These are phyloP conservation scores for Cynocephalus volans DNA, from an alignment of 2,113 vertebrate species.

Conservation along the genomic window DNA sequence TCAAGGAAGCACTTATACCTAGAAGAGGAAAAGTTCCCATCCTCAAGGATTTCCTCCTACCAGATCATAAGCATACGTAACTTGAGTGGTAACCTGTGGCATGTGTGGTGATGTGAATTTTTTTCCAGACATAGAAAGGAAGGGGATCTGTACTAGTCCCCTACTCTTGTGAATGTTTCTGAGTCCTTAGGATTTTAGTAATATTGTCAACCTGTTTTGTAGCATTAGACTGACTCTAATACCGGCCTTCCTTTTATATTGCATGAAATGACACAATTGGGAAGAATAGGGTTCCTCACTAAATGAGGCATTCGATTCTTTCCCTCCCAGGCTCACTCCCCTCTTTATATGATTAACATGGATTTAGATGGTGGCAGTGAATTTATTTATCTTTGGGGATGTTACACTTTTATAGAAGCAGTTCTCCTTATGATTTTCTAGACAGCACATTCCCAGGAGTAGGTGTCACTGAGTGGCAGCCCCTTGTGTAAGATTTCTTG, in stretches of 20 bases:
- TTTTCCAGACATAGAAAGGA: background rate
- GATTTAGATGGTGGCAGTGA: conserved; percentile 30
- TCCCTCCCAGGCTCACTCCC: background rate
- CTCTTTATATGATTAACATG: background rate
- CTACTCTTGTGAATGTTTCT: background rate
- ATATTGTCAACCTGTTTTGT: background rate
- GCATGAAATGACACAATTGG: background rate
- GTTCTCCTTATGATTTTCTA: background rate
- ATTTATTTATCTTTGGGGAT: background rate
- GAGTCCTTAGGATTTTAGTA: background rate
- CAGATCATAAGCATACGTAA: background rate
- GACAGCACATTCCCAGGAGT: background rate
- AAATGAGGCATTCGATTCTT: background rate
- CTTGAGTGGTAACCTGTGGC: background rate
- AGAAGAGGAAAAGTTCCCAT: background rate
- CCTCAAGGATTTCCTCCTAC: background rate
- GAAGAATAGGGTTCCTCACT: conserved; percentile 19
- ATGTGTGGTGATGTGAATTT: background rate
- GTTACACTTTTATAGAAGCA: background rate
- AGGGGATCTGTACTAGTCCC: background rate
- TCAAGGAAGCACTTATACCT: background rate
- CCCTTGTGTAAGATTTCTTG: background rate
- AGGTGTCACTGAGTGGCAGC: background rate
- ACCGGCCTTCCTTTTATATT: background rate
- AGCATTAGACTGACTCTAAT: background rate